Evolutionary conservation across 2,113 vertebrate species (phyloP).

Genomic region (Peromyscus californicus): DNA sequence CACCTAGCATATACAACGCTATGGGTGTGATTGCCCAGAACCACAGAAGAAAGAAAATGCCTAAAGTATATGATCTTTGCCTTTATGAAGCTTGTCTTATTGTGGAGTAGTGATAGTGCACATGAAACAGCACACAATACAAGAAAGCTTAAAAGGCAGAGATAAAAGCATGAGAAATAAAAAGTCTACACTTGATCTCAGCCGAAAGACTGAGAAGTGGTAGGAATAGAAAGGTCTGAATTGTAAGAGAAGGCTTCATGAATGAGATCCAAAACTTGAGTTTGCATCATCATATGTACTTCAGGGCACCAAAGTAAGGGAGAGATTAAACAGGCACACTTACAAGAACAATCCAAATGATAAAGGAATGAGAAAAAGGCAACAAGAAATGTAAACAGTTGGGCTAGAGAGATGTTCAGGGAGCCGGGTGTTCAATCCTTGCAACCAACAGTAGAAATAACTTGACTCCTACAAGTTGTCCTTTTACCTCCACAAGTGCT

Average conservation of each 20-base stretch:
- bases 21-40: neutral
- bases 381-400: neutral
- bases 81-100: neutral
- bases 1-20: neutral
- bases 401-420: neutral
- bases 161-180: neutral
- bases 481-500: neutral
- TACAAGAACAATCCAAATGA: slow-evolving; percentile 12
- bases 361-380: slow-evolving; percentile 1
- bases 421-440: neutral
- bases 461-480: neutral
- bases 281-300: slow-evolving; percentile 49
- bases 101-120: neutral
- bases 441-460: neutral
- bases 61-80: slow-evolving; percentile 9
- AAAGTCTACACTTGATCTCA: neutral
- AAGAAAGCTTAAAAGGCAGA: neutral
- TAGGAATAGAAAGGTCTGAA: slow-evolving; percentile 13
- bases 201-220: neutral
- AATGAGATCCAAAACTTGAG: slow-evolving; percentile 55
- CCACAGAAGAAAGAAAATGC: neutral
- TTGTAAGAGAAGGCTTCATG: slow-evolving; percentile 14
- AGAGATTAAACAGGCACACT: slow-evolving; percentile 3
- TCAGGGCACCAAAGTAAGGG: neutral
- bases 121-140: neutral